Evolutionary conservation across 2,113 vertebrate species (phyloP), one percentile per base, ranked within the genome.

Genomic region (Oncorhynchus tshawytscha): DNA sequence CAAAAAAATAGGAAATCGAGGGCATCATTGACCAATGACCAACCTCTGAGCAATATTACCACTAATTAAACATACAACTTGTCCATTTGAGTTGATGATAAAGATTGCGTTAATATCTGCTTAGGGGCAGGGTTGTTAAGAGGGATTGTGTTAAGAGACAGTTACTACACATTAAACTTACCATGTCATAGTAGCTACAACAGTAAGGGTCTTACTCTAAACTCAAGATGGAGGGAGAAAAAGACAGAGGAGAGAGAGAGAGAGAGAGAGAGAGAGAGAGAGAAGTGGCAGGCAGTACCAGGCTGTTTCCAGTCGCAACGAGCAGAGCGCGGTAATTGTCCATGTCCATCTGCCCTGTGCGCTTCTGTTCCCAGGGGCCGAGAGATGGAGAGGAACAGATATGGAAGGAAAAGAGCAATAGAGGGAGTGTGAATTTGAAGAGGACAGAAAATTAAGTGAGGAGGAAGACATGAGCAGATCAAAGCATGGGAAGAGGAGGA

Each of bases 251-350:
- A 65, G 64, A 79, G 80, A 76, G 34, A 48, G 72, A 75, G 15
- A 64, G 24, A 57, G 2, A 3, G 59, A 78, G 4, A n/a, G 18
- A 20, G 4, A n/a, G 18, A 20, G 2, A 67, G 8, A 87, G 74
- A 77, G 72, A 62, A 75, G 79, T 76, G 59, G 20, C 54, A 74
- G 22, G 68, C 39, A 49, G 68, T 97, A 98, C 96, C 96, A 98
- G 95, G 91, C 95, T 97, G 95, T 90, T 94, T 94, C 96, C 96
- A 70, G 96, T 95, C 90, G 96, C 94, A 95, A 96, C 96, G 91
- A 97, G 96, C 81, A 97, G 95, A 85, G 96, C 95, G 79, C 95
- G 94, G 94, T 96, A 97, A 95, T 97, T 96, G 39, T 98, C 96
- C 0, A 92, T 82, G 85, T 96, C 95, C 95, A 95, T 95, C 93